phyloP scores from a whole-genome alignment of 2,113 vertebrate species.

The Cinclus mexicanus region DNA sequence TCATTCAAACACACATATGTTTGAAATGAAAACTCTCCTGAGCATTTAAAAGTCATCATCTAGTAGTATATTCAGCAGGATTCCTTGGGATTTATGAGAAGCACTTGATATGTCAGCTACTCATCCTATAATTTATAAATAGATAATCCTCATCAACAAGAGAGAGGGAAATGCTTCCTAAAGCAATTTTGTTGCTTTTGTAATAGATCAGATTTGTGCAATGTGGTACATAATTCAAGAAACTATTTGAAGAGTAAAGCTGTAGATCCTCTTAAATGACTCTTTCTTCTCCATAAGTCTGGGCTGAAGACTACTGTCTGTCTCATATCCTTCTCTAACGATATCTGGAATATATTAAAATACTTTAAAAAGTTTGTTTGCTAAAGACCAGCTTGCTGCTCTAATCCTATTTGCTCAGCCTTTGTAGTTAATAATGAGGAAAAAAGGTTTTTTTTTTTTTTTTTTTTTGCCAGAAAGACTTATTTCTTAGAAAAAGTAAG shows the following conservation, averaged over 20 bases:
- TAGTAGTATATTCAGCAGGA: neutral
- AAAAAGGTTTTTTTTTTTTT: neutral
- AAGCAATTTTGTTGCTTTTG: neutral
- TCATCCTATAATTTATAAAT: neutral
- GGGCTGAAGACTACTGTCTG: neutral
- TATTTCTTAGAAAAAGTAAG: neutral
- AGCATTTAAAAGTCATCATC: neutral
- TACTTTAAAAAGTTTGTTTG: neutral
- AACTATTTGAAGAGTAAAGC: neutral
- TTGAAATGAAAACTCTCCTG: neutral
- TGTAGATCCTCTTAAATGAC: neutral
- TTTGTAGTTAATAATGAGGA: neutral
- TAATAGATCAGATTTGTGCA: neutral
- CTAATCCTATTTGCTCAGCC: neutral
- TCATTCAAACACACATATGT: neutral
- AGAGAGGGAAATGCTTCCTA: neutral
- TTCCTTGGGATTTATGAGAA: neutral
- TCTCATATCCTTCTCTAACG: neutral
- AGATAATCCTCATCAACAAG: neutral
- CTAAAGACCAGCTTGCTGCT: neutral
- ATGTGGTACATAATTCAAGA: neutral
- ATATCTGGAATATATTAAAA: neutral
- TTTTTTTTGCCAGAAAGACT: neutral
- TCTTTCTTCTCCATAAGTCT: neutral
- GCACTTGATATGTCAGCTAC: neutral